Conservation (phyloP, 2,113 vertebrate genomes). For the Chloropsis hardwickii region DNA sequence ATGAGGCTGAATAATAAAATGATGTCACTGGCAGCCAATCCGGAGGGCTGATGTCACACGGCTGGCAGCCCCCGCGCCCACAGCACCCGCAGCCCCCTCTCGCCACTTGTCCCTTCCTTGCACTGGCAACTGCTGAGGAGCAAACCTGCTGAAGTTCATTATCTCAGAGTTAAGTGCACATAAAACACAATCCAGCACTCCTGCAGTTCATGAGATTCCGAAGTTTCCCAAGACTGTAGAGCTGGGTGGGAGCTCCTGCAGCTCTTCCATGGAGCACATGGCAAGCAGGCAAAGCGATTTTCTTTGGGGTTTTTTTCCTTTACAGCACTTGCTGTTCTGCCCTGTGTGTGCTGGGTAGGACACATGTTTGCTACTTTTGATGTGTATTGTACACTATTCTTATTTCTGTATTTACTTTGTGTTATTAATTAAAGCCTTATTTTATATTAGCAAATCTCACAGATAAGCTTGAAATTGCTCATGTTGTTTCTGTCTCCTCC, state of each 20-base stretch:
- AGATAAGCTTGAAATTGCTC: not conserved
- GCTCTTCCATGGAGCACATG: not conserved
- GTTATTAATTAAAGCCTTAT: not conserved
- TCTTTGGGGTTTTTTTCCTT: fast-evolving
- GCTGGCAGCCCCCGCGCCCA: slow-evolving; percentile 11
- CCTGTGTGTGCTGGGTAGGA: not conserved
- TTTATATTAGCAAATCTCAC: not conserved
- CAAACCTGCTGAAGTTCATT: not conserved
- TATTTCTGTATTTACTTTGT: not conserved
- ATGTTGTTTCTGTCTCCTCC: not conserved
- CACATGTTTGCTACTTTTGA: not conserved
- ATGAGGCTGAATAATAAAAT: slow-evolving; percentile 61
- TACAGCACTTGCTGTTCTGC: not conserved
- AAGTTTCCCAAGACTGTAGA: not conserved
- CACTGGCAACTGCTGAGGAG: not conserved
- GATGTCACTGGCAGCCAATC: slow-evolving; percentile 79
- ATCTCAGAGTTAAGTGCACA: not conserved
- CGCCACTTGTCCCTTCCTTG: not conserved
- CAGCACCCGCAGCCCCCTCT: not conserved
- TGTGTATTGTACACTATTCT: not conserved
- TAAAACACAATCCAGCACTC: not conserved
- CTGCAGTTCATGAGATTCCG: not conserved
- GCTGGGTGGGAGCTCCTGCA: not conserved
- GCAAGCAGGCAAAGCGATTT: not conserved
- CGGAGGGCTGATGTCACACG: slow-evolving; percentile 26